Conservation (phyloP, 2,888 invertebrate genomes). For the Leuctra nigra region DNA sequence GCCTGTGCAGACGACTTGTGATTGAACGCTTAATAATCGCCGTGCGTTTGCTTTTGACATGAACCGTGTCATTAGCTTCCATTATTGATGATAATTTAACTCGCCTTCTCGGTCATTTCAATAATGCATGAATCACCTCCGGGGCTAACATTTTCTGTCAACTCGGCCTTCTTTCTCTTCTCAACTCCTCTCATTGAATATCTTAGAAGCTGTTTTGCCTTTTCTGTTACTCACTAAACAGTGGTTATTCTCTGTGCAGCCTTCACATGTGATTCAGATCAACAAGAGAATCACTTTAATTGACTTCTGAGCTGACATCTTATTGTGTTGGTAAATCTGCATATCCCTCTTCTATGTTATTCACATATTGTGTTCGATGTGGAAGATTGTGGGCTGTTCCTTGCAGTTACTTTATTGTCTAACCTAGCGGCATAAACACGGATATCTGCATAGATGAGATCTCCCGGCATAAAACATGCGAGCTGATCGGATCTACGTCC, state of each 20-base stretch:
- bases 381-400: too few relatives aligned
- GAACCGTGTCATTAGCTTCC: conserved; percentile 7
- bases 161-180: not conserved
- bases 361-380: not conserved
- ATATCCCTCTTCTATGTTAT: not conserved
- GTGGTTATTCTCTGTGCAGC: too few relatives aligned
- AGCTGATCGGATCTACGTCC: too few relatives aligned
- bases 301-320: not conserved
- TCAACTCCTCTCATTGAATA: not conserved
- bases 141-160: not conserved
- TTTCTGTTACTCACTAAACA: too few relatives aligned
- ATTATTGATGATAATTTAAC: conserved; percentile 11
- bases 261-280: not conserved
- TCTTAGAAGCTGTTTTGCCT: too few relatives aligned
- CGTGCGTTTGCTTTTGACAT: conserved; percentile 9
- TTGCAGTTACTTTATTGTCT: too few relatives aligned
- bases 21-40: conserved; percentile 12
- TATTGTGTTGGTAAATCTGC: not conserved
- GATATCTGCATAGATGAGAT: too few relatives aligned
- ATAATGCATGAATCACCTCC: not conserved
- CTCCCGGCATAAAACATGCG: too few relatives aligned
- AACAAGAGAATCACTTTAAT: conserved; percentile 1
- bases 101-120: not conserved
- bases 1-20: too few relatives aligned
- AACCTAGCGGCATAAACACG: too few relatives aligned